phyloP scores from a whole-genome alignment of 2,797 vertebrate species.

The Galagoides demidoff region DNA sequence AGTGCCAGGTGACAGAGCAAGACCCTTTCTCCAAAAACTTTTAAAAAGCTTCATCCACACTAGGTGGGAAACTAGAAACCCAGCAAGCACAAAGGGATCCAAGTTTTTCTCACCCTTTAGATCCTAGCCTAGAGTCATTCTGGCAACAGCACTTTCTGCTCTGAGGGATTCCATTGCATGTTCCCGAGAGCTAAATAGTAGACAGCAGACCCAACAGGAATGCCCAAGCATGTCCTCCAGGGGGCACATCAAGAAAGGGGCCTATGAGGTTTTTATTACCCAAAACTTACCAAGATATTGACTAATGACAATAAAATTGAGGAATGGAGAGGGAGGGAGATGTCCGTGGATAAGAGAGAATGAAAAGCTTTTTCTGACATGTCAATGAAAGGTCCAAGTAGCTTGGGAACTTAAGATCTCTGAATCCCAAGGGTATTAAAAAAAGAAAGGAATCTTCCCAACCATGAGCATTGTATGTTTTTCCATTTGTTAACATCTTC shows the following conservation, averaged over 20 bases:
- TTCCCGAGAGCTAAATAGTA: neutral
- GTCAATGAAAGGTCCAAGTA: neutral
- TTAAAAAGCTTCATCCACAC: neutral
- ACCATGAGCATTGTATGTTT: too few species aligned
- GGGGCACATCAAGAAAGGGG: neutral
- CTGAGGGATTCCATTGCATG: neutral
- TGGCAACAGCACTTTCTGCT: neutral
- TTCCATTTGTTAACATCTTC: too few species aligned
- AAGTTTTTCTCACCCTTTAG: neutral
- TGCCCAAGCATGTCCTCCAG: neutral
- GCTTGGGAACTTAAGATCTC: neutral
- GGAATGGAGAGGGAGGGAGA: too few species aligned
- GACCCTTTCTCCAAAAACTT: neutral
- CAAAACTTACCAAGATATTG: too few species aligned
- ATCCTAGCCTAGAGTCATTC: neutral
- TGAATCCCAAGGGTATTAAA: neutral
- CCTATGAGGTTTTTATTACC: too few species aligned
- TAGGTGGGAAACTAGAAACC: neutral
- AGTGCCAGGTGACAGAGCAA: neutral
- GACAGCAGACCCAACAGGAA: neutral
- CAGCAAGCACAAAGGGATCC: neutral
- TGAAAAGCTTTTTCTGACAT: neutral
- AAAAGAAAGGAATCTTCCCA: neutral
- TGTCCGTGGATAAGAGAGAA: neutral
- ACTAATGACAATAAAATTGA: neutral